Base-by-base conservation (phyloP, 2,888 invertebrate genomes). In the Linnaemya tessellans region DNA sequence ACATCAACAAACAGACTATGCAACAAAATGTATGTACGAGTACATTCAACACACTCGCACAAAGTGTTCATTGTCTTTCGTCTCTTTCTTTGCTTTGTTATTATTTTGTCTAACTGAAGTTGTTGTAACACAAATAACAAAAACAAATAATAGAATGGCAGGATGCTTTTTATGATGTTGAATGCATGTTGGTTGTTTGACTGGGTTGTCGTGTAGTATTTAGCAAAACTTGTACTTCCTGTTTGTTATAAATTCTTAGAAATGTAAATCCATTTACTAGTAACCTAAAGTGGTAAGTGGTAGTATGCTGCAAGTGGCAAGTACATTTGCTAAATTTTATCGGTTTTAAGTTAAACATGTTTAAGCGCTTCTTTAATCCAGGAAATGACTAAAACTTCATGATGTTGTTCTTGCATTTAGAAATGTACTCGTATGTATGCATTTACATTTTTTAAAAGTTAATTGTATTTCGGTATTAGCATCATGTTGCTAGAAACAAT, bases 161-260 rank as follows among this genome's bases (percentile, higher is more conserved):
- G 71, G 77, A 73, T 77, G 70, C 41, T 70, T 67, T 79, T 65
- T 51, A 22, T 38, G 46, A 22, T n/a, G 13, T 51, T 49, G 60
- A 68, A 10, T 41, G 35, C 56, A 64, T 68, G 58, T 65, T 84
- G 64, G 58, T 65, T 84, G 64, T 75, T 71, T 70, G 54, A 60
- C 71, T 73, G 71, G 67, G 25, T 68, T 60, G 25, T 15, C 54
- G 54, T 62, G n/a, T 54, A 64, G 54, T 11, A 9, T 68, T 60
- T 68, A 49, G 13, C 15, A 51, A 60, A 70, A 79, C 62, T 70
- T 68, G 62, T 43, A 73, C 81, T 84, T 84, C 85, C 85, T 79
- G 81, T 67, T 79, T 79, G 81, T 67, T 79, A 65, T 74, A 82
- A 82, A 85, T 85, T 85, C 85, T 85, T 60, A 54, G 65, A 38